Base-by-base conservation (phyloP, 2,888 invertebrate genomes). In the Aricia artaxerxes region DNA sequence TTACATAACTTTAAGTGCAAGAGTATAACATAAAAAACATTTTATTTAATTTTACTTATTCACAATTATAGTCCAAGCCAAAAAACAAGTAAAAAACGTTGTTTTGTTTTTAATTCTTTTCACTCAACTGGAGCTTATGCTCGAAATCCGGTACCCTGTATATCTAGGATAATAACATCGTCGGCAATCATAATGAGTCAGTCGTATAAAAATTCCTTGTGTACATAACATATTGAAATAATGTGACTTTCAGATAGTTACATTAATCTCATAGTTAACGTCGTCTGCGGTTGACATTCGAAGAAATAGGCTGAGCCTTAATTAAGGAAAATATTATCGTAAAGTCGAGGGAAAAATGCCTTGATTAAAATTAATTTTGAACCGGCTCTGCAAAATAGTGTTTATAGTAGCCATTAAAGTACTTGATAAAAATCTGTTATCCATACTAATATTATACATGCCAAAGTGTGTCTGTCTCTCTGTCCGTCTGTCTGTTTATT, bases 221-320 rank as follows among this genome's bases (percentile, higher is more conserved):
- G 76, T 57, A 76, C 76, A 76, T 75, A 75, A 75, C 75, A 75
- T 16, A 76, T 76, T 76, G 76, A 76, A 76, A 76, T 76, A 76
- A 76, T 76, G 76, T 76, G 57, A 53, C 7, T 53, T 76, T 76
- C 53, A 35, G 76, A 76, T 76, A 76, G 57, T 76, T 73, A 73
- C 73, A 73, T 73, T 76, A 76, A 76, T 76, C 49, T 76, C 57
- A 53, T 73, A 73, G 73, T 73, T 76, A 49, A 76, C 13, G 49
- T 13, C 49, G 35, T 16, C 76, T 76, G 76, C 16, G 76, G 76
- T 76, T 53, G 76, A 76, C 24, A 35, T 53, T 53, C 53, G 49
- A 53, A 49, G 75, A 75, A 75, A 49, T 75, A 75, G 73, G 44
- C 75, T 7, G 2, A 13, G 44, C 44, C 24, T 73, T 73, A 75